Base-by-base conservation (phyloP, 2,797 vertebrate species). In the Enoplosus armatus region DNA sequence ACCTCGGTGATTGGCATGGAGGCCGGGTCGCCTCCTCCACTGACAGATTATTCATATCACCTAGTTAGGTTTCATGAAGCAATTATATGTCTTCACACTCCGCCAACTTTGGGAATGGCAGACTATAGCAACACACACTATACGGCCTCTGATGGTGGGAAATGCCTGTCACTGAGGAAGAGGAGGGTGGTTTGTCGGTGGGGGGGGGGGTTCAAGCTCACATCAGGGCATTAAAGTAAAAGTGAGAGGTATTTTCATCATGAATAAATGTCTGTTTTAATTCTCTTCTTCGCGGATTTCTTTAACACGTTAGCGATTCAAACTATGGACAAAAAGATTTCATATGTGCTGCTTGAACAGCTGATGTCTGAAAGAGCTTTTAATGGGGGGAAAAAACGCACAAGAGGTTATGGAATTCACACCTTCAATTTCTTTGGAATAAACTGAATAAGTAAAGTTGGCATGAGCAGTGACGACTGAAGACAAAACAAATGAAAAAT, bases 21-120 rank as follows among this genome's bases (percentile, higher is more conserved):
- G 83, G 83, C 85, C 14, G 48, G 64, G 87, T 81, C 75, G 86
- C 90, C 90, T 87, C 88, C 85, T 87, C 85, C 77, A 39, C 90
- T 86, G 92, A 91, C 94, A 94, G 93, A 94, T 95, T 95, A 94
- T 94, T 95, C 93, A 94, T 94, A 95, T 95, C 93, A 82, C 84
- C 91, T 90, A 85, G 92, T 94, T 93, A 90, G 86, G 91, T 94
- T 92, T 93, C 89, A 93, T 87, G 87, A 92, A 91, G 94, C 93
- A 95, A 95, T 95, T 95, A 95, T 90, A 89, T 86, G 92, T 91
- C 82, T 93, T 94, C 93, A 94, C 93, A 94, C 93, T 93, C 87
- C 83, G 86, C 88, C 93, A 90, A 86, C 92, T 93, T 88, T 80
- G 83, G 94, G 93, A 94, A 93, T 92, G 92, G 87, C 94, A 92